Base-by-base conservation (phyloP, 2,113 vertebrate genomes). In the Rutilus rutilus region DNA sequence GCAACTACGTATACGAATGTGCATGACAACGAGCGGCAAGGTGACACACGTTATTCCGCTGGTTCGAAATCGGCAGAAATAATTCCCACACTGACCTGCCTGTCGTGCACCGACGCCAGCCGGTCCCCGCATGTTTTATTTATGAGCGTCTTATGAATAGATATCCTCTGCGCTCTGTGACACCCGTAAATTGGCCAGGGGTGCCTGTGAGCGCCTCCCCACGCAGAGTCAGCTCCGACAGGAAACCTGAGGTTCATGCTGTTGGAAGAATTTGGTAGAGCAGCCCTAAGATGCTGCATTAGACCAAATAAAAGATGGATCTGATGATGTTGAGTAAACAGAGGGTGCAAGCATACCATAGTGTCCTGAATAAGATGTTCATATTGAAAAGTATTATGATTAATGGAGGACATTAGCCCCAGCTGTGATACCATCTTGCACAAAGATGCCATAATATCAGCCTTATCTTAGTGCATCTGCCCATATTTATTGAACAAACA, bases 81-180 rank as follows among this genome's bases (percentile, higher is more conserved):
- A 90, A 91, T 92, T 90, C 90, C 89, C 21, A 67, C 76, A 85
- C 88, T 88, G 59, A 90, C 91, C 92, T 90, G 90, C 90, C 92
- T 90, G 90, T 91, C 91, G 88, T 71, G 78, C 82, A 60, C 59
- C 64, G 84, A 85, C 83, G 90, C 86, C 77, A 59, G 50, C 47
- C 82, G 8, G 47, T 83, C 50, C 65, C 50, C 1, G 25, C 87
- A 90, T 92, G 91, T 90, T 90, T 93, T 93, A 93, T 94, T 90
- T 84, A 94, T 92, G 86, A 91, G 83, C 4, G 76, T 64, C 79
- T 90, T 90, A 87, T 90, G 91, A 90, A 89, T 88, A 90, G 89
- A 88, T 76, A 87, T 92, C 90, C 88, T 90, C 87, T 86, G 52
- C 83, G 88, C 89, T 88, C 85, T 77, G 75, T 90, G 91, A 90